phyloP scores from a whole-genome alignment of 2,113 vertebrate genomes.

The Phalacrocorax aristotelis region DNA sequence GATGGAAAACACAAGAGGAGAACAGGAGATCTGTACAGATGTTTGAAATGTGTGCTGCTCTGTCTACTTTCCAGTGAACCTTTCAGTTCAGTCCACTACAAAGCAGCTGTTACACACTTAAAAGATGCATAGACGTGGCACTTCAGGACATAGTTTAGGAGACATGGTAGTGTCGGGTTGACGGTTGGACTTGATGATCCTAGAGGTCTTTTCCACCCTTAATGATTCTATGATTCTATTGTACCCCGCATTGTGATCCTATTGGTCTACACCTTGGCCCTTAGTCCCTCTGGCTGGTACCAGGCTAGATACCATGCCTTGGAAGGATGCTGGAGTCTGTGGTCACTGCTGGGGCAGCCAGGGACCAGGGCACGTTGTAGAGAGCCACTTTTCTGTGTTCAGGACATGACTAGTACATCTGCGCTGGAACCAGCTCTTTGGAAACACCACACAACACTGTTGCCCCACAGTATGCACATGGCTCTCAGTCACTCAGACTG shows the following conservation, averaged over 20 bases:
- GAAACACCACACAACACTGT: not conserved
- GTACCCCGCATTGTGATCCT: not conserved
- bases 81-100: not conserved
- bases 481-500: not conserved
- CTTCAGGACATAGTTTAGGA: too few species aligned
- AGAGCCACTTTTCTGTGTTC: not conserved
- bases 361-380: not conserved
- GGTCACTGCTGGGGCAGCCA: not conserved
- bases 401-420: rapidly evolving
- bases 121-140: too few species aligned
- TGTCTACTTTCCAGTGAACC: not conserved
- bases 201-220: too few species aligned
- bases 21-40: not conserved
- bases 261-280: not conserved
- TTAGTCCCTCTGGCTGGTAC: not conserved
- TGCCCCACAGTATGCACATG: not conserved
- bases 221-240: too few species aligned
- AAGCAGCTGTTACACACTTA: not conserved
- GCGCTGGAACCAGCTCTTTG: not conserved
- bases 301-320: not conserved
- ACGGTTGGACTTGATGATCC: too few species aligned
- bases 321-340: not conserved
- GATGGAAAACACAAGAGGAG: not conserved
- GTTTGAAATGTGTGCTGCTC: not conserved
- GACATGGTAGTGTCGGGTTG: too few species aligned